Conservation (phyloP, 92 coral and sea anemone genomes). For the Epizoanthus ramosus region DNA sequence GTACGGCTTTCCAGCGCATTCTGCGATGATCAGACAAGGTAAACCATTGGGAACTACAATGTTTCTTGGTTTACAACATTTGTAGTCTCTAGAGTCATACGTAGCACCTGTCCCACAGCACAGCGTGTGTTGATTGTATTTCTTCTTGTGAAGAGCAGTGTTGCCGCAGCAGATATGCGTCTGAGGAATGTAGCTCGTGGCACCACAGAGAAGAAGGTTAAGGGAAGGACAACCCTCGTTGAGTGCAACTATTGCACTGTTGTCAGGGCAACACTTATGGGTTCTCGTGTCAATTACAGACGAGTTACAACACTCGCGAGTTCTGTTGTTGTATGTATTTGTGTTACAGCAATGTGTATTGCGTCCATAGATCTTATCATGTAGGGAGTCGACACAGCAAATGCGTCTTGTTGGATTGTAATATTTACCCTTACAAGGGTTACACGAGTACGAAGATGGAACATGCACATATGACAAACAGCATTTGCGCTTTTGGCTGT, state of each 20-base stretch:
- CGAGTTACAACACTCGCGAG: conserved; percentile 6
- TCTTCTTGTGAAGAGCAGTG: not conserved
- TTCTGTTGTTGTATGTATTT: conserved; percentile 10
- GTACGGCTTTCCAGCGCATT: not conserved
- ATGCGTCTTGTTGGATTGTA: conserved; percentile 5
- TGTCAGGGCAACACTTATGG: conserved; percentile 1
- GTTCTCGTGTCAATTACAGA: conserved; percentile 4
- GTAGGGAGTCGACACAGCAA: not conserved
- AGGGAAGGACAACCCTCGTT: not conserved
- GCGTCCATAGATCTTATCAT: not conserved
- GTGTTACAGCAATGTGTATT: not conserved
- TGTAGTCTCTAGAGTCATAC: conserved; percentile 1
- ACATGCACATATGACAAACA: not conserved
- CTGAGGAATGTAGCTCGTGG: not conserved
- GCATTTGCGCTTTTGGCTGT: not conserved
- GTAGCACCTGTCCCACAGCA: not conserved
- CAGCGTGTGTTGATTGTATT: not conserved
- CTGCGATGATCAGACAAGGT: not conserved
- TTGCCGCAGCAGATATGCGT: conserved; percentile 1
- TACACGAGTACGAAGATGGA: not conserved
- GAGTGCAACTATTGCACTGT: not conserved
- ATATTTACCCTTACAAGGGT: not conserved
- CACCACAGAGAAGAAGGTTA: not conserved
- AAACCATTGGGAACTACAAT: not conserved
- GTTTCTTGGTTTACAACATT: conserved; percentile 4